Evolutionary conservation across 2,113 vertebrate genomes (phyloP), one percentile per base, ranked within the genome.

Genomic region (Apaloderma vittatum): DNA sequence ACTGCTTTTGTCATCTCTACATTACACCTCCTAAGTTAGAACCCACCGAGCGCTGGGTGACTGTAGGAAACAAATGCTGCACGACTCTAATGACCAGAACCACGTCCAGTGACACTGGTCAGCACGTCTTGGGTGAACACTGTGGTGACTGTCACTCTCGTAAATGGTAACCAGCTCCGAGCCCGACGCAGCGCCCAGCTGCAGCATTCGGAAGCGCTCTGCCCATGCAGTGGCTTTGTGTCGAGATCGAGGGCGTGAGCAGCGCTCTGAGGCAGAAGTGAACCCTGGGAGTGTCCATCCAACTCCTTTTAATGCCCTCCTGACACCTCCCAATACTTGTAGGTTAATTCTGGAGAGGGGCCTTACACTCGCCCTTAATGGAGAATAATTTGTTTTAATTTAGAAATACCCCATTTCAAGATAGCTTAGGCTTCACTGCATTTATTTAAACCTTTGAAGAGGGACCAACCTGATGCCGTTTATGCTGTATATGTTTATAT

Each of bases 401-500:
- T 68, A 65, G 46, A 86, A 52, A 49, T 15, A 6, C 55, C 79
- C 73, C 48, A 3, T 86, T 93, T 81, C 89, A 71, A 55, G 93
- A 23, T 72, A 80, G 84, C 81, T 79, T 87, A 59, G 49, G 95
- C 96, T 95, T 86, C 70, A 8, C n/a, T 66, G 94, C 55, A 88
- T 58, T 59, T 59, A 23, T 34, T 58, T 68, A 49, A 82, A 77
- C 86, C 86, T 95, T 48, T 55, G 73, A 93, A 97, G 95, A 94
- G 96, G 97, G 94, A 83, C 93, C 97, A 87, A 93, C 93, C 89
- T 86, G 58, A 67, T 62, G 46, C 79, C 83, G 66, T 95, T 96
- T 86, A 66, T 27, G n/a, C 49, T 94, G 97, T 97, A 27, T 89
- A 94, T 94, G 95, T 98, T 85, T 97, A 86, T 97, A 91, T 94